These are phyloP conservation scores for Lamprologus callipterus DNA, from an alignment of 2,113 vertebrate species.

Conservation along the genomic window DNA sequence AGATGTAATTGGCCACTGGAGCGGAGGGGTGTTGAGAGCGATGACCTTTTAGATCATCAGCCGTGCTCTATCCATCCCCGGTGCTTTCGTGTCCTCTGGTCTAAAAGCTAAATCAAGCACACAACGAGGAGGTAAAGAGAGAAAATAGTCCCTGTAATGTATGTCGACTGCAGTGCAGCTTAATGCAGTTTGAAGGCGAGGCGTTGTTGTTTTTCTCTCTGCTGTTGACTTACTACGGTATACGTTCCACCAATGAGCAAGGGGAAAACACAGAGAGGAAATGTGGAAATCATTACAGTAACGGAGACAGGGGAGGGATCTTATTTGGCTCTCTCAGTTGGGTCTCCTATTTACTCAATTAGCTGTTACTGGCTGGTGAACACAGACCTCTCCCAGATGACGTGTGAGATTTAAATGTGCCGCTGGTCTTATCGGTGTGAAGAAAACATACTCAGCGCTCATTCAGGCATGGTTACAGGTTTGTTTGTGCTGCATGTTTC, in stretches of 20 bases:
- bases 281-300: conserved; percentile 70
- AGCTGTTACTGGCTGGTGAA: conserved; percentile 39
- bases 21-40: conserved; percentile 34
- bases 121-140: not conserved
- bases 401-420: not conserved
- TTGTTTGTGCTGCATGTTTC: conserved; percentile 24
- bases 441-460: not conserved
- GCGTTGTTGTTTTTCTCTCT: conserved; percentile 38
- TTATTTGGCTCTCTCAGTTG: conserved; percentile 43
- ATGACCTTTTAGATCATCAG: conserved; percentile 49
- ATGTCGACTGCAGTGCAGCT: not conserved
- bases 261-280: conserved; percentile 9
- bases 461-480: not conserved
- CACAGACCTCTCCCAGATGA: conserved; percentile 44
- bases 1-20: conserved; percentile 56
- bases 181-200: not conserved
- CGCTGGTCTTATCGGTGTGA: conserved; percentile 29
- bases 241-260: conserved; percentile 40
- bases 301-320: conserved; percentile 52
- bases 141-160: not conserved
- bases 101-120: not conserved
- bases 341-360: conserved; percentile 54
- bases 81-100: not conserved
- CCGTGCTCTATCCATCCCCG: not conserved
- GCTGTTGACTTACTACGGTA: conserved; percentile 23